Evolutionary conservation across 2,888 invertebrate species (phyloP).

Genomic region (Cephus pulcher): DNA sequence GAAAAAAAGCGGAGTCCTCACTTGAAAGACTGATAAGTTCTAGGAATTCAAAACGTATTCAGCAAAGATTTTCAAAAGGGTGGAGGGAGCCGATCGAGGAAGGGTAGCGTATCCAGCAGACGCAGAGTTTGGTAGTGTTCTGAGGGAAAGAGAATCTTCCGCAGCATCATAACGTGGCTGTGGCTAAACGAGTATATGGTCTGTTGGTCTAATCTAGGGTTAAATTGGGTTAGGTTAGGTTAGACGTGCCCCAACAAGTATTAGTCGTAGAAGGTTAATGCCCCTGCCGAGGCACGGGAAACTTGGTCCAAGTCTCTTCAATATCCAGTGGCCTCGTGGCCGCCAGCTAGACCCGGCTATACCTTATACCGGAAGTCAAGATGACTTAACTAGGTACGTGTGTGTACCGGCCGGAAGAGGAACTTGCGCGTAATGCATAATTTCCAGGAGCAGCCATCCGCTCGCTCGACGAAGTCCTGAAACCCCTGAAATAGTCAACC

Average conservation of each 20-base stretch:
- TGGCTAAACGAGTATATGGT: conserved; percentile 39
- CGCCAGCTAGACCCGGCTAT: conserved; percentile 9
- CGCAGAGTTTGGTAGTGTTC: background rate
- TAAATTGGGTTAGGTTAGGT: conserved; percentile 53
- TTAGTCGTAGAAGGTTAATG: conserved; percentile 48
- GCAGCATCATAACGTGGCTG: background rate
- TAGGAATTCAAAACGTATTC: background rate
- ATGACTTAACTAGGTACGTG: background rate
- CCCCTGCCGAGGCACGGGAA: conserved; percentile 31
- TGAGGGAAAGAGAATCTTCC: background rate
- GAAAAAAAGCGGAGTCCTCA: background rate
- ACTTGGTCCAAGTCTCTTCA: conserved; percentile 32
- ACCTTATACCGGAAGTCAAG: background rate
- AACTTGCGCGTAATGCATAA: background rate
- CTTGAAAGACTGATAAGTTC: background rate
- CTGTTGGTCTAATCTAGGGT: conserved; percentile 55
- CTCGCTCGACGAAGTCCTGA: background rate
- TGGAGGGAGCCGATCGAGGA: background rate
- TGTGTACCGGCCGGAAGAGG: background rate
- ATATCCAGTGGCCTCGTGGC: background rate
- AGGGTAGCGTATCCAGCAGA: background rate
- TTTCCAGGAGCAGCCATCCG: background rate
- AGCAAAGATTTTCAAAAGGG: background rate
- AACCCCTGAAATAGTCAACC: background rate
- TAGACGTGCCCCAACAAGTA: conserved; percentile 47